A percentile compares a stretch with the other conserved stretches of the same genome.
Conservation (phyloP, 2,113 vertebrate genomes). For the Paratilapia polleni region DNA sequence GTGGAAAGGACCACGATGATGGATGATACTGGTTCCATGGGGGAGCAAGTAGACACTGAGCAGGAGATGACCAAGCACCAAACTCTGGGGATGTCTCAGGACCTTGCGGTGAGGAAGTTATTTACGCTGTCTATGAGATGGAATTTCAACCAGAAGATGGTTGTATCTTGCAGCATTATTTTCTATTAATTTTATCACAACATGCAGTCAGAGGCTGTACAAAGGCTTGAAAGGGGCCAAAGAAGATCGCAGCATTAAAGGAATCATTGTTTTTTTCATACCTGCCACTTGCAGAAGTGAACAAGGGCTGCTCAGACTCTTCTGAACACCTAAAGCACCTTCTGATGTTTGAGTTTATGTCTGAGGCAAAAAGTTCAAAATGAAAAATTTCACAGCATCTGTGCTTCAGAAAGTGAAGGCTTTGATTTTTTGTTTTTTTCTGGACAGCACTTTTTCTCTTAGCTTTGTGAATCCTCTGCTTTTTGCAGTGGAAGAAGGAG, state of each 20-base stretch:
- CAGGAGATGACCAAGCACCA: accelerated
- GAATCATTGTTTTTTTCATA: background rate
- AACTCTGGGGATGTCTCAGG: background rate
- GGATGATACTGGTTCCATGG: background rate
- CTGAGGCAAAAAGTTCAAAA: constrained; percentile 2
- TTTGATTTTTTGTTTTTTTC: background rate
- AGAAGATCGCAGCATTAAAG: background rate
- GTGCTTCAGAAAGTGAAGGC: background rate
- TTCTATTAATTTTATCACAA: background rate
- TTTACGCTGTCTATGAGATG: accelerated
- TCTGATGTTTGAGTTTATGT: background rate
- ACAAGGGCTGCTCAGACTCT: background rate
- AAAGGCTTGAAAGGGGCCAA: background rate
- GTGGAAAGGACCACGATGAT: background rate
- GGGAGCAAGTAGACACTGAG: background rate
- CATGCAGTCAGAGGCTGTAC: background rate
- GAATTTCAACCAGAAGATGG: background rate
- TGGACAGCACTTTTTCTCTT: background rate
- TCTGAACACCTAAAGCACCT: background rate
- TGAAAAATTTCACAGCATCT: background rate
- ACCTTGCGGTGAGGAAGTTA: background rate
- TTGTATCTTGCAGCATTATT: background rate
- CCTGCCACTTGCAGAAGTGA: background rate
- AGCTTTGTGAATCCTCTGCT: background rate
- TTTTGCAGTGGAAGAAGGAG: background rate